Evolutionary conservation across 30 jellyfish, hydroid and myxozoan species (phyloP).

Genomic region (Calvadosia cruxmelitensis): DNA sequence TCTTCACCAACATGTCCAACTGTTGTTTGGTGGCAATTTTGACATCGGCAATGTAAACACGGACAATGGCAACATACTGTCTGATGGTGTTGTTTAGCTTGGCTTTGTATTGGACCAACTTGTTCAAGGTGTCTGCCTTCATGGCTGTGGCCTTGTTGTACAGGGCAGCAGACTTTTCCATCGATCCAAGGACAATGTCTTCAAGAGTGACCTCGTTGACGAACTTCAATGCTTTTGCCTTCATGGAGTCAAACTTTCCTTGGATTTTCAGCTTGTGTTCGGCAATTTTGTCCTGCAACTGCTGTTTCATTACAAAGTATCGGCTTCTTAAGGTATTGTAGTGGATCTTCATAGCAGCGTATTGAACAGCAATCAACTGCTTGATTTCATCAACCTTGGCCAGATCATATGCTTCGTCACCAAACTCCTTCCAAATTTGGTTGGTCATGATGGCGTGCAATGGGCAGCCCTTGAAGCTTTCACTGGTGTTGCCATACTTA

Average conservation of each 20-base stretch:
- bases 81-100: background rate
- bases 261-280: background rate
- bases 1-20: too few species aligned
- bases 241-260: slow-evolving; percentile 15
- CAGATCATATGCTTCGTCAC: slow-evolving; percentile 30
- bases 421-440: slow-evolving; percentile 74
- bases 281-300: background rate
- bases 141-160: slow-evolving; percentile 10
- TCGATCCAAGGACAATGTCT: slow-evolving; percentile 34
- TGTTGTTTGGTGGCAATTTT: background rate
- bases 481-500: slow-evolving; percentile 14
- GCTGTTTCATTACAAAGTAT: background rate
- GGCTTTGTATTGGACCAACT: background rate
- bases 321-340: background rate
- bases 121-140: background rate
- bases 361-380: too few species aligned
- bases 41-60: background rate
- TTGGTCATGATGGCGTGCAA: slow-evolving; percentile 39
- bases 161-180: slow-evolving; percentile 9
- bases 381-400: background rate
- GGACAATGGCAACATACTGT: background rate
- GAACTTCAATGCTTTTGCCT: slow-evolving; percentile 10
- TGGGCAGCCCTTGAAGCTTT: slow-evolving; percentile 45
- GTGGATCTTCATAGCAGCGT: background rate
- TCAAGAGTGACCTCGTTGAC: slow-evolving; percentile 70